Conservation (phyloP, 2,888 invertebrate genomes). For the Tyria jacobaeae region DNA sequence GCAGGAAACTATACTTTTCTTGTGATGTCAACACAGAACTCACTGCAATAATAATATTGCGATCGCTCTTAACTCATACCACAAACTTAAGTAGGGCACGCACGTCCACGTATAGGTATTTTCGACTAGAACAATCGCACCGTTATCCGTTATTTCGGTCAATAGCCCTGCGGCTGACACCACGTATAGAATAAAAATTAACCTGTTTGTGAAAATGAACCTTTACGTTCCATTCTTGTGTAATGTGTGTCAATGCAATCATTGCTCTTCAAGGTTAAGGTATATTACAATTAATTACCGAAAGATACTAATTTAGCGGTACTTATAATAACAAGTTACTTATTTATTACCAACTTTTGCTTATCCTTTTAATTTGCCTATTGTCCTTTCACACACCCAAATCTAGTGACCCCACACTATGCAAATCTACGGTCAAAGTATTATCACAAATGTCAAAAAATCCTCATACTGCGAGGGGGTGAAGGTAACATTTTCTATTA, state of each 20-base stretch:
- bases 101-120: conserved; percentile 76
- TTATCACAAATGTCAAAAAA: too few relatives aligned
- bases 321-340: too few relatives aligned
- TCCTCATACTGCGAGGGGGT: too few relatives aligned
- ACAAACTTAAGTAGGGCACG: conserved; percentile 62
- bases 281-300: too few relatives aligned
- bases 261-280: background rate
- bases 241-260: background rate
- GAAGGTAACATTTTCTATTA: too few relatives aligned
- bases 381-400: background rate
- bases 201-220: conserved; percentile 16
- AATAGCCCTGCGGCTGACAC: conserved; percentile 53
- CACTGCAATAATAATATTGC: conserved; percentile 20
- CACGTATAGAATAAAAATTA: conserved; percentile 50
- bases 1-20: too few relatives aligned
- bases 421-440: background rate
- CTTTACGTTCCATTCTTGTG: background rate
- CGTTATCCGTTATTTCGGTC: conserved; percentile 72
- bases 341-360: background rate
- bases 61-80: conserved; percentile 19
- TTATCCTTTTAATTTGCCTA: too few relatives aligned
- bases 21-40: too few relatives aligned
- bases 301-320: too few relatives aligned
- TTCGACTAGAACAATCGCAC: conserved; percentile 78
- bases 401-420: background rate